Base-by-base conservation (phyloP, 2,797 vertebrate genomes). In the Chiroxiphia lanceolata region DNA sequence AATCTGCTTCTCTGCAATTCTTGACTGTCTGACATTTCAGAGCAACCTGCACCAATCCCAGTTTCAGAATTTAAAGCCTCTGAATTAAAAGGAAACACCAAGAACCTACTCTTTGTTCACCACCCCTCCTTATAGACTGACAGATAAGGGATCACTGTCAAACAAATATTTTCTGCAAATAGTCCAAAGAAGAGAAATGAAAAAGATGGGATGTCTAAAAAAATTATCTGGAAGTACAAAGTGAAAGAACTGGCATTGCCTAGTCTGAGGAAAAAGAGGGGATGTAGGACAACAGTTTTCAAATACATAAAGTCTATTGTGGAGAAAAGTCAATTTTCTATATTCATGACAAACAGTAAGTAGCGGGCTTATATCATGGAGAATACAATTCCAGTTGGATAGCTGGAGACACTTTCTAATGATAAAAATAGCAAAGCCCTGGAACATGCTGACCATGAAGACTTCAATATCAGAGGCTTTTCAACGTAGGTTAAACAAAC, bases 381-480 rank as follows among this genome's bases (percentile, higher is more conserved):
- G 34, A 83, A 83, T 2, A 67, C 44, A 91, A 84, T 44, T 92
- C 70, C 51, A 77, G 54, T 27, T 90, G 45, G 36, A 88, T n/a
- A 72, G 31, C 69, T 67, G 63, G 27, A 60, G 56, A 94, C 14
- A 25, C 10, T 33, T 67, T 33, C 29, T 36, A 51, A 67, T 25
- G 44, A 63, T 16, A 68, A 89, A 89, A 93, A 76, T 8, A 87
- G 60, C 45, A 89, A 89, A 85, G 68, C 36, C 48, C n/a, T 89
- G 71, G 59, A 71, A 90, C 27, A 94, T 53, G 51, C 68, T 85
- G 60, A 82, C 68, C 78, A 67, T n/a, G 20, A 92, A 93, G 60
- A 19, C 71, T 89, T 89, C 87, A 87, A 22, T 60, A 89, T 56
- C 65, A 83, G 51, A 87, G 53, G 33, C 56, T 91, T 94, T 96